Evolutionary conservation across 1,140 invertebrate genomes (phyloP).

Genomic region (Drosophila triauraria): DNA sequence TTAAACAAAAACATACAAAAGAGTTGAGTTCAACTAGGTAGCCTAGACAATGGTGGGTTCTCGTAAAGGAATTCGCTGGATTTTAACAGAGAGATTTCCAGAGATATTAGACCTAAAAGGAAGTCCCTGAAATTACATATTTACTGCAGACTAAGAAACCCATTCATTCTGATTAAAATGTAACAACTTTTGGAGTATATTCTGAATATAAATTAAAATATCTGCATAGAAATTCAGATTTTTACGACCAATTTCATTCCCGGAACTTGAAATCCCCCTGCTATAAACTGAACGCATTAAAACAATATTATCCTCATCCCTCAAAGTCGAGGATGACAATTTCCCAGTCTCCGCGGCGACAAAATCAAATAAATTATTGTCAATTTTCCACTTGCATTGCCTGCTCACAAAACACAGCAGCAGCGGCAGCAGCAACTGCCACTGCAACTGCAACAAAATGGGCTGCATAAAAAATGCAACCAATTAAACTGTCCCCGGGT

Average conservation of each 20-base stretch:
- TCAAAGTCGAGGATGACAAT: constrained; percentile 33
- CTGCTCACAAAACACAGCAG: constrained; percentile 16
- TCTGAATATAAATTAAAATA: too few relatives aligned
- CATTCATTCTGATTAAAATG: too few relatives aligned
- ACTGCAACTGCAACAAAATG: constrained; percentile 7
- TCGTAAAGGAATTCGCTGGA: constrained; percentile 20
- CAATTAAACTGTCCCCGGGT: constrained; percentile 85
- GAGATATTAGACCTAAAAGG: not conserved
- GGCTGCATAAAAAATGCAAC: constrained; percentile 80
- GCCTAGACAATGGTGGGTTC: constrained; percentile 47
- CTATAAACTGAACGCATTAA: constrained; percentile 75
- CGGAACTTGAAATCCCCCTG: constrained; percentile 2
- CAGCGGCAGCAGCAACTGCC: not conserved
- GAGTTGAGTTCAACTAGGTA: not conserved
- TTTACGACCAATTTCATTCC: not conserved
- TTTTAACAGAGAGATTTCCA: not conserved
- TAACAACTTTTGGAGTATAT: too few relatives aligned
- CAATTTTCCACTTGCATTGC: constrained; percentile 77
- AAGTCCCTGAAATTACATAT: too few relatives aligned
- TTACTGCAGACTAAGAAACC: too few relatives aligned
- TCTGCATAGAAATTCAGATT: not conserved
- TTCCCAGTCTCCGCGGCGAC: constrained; percentile 29
- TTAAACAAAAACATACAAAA: constrained; percentile 72
- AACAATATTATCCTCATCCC: constrained; percentile 67
- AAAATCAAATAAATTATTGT: constrained; percentile 84